Conservation (phyloP, 2,797 vertebrate genomes). For the Cephalopachus bancanus region DNA sequence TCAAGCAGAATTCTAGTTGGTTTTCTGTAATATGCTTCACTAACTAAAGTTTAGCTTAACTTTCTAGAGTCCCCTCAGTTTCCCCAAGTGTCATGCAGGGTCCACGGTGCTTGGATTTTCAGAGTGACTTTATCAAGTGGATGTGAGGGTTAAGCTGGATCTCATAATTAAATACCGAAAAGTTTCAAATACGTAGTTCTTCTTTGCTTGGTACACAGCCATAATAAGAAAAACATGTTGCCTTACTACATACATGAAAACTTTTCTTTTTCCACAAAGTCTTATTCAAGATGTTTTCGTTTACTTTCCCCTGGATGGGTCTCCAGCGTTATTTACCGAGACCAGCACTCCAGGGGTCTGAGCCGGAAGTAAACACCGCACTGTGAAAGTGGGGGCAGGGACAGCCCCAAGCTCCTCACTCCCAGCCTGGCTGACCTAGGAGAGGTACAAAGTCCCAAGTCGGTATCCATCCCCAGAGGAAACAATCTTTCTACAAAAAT, state of each 20-base stretch:
- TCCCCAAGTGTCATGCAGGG: fast-evolving
- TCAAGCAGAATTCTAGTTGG: background rate
- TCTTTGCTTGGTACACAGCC: constrained; percentile 12
- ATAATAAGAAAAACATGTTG: constrained; percentile 78
- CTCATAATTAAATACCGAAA: background rate
- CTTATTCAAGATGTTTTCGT: constrained; percentile 60
- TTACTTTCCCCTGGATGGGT: constrained; percentile 53
- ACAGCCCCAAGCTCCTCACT: background rate
- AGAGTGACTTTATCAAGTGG: background rate
- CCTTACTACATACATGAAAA: constrained; percentile 35
- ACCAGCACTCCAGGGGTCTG: background rate
- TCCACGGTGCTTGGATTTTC: background rate
- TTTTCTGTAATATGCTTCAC: background rate
- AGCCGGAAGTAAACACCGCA: constrained; percentile 37
- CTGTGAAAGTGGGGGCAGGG: background rate
- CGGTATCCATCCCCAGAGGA: background rate
- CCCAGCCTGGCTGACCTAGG: background rate
- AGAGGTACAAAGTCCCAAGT: background rate
- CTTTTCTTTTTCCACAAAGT: constrained; percentile 63
- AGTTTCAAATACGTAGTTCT: constrained; percentile 38
- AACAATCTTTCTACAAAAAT: background rate
- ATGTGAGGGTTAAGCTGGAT: background rate
- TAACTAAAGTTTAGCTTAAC: background rate
- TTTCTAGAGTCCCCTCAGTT: background rate
- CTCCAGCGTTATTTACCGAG: constrained; percentile 27